phyloP scores from a whole-genome alignment of 1,140 invertebrate species.

The Cepaea nemoralis region DNA sequence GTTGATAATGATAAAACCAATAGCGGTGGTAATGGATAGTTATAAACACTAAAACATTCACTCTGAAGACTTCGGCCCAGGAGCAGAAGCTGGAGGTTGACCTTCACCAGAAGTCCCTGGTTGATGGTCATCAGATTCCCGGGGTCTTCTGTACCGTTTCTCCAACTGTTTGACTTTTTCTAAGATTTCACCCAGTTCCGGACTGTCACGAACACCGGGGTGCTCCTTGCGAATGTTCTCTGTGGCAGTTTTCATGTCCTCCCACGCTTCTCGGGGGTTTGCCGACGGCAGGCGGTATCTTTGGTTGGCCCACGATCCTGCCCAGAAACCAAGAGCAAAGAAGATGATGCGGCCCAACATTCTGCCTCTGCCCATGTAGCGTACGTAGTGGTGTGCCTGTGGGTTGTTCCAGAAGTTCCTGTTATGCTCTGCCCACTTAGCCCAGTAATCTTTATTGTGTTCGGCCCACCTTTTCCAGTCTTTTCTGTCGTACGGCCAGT shows the following conservation, averaged over 20 bases:
- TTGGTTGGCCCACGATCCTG: not conserved
- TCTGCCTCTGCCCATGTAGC: conserved; percentile 3
- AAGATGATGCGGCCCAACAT: conserved; percentile 12
- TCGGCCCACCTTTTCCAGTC: not conserved
- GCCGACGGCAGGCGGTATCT: conserved; percentile 14
- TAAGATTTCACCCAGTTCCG: not conserved
- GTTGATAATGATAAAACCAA: too few species aligned
- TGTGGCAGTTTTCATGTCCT: not conserved
- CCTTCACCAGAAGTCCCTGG: not conserved
- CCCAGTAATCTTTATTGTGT: not conserved
- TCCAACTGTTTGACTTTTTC: conserved; percentile 26
- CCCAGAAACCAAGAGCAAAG: conserved; percentile 15
- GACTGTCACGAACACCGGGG: not conserved
- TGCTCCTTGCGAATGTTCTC: not conserved
- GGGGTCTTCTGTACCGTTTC: conserved; percentile 1
- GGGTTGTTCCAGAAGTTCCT: not conserved
- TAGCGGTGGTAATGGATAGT: too few species aligned
- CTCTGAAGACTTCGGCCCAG: not conserved
- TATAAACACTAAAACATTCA: not conserved
- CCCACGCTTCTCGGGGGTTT: not conserved
- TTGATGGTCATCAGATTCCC: not conserved
- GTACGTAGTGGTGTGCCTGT: not conserved
- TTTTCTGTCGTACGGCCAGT: too few species aligned
- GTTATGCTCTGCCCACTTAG: not conserved
- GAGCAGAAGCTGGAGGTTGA: not conserved